Evolutionary conservation across 2,797 vertebrate genomes (phyloP), one percentile per base, ranked within the genome.

Genomic region (Podargus strigoides): DNA sequence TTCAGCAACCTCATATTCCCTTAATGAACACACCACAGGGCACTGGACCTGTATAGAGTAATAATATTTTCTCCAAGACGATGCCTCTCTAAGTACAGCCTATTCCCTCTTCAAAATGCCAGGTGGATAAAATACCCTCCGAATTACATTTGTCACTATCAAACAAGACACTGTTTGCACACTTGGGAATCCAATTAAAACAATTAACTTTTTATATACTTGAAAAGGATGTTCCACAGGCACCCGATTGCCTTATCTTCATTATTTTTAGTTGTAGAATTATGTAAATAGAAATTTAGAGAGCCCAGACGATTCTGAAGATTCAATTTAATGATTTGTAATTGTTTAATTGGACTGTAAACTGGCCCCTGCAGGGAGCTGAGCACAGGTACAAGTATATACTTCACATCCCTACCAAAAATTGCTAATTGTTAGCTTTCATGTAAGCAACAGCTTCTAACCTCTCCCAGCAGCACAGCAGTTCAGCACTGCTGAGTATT

Each of bases 181-280:
- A 85, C 59, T 73, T 64, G 94, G 85, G 89, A 81, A 63, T 86
- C 70, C 94, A 95, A 75, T 73, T 39, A 92, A 82, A 24, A 52
- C 79, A 89, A 92, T 92, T 95, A 95, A 85, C 95, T 96, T 96
- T n/a, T 84, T 62, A 64, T 70, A 79, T 49, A 59, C 62, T 56
- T 47, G 44, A 85, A 94, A 87, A 89, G 21, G 49, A 96, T 87
- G 77, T 90, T 95, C 78, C 60, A 41, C 49, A 81, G 42, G 47
- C 85, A 88, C 55, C 87, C 28, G 55, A 94, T 80, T 90, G 88
- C 87, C 96, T 97, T 82, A 94, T 88, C 78, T 93, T 91, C 82
- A 90, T 93, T 93, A 85, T 92, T 96, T 97, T 94, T 80, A 95
- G 96, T 81, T 94, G 93, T 70, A 89, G 76, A 96, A 95, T 96